Evolutionary conservation across 1,140 invertebrate genomes (phyloP).

Genomic region (Leptinotarsa texana): DNA sequence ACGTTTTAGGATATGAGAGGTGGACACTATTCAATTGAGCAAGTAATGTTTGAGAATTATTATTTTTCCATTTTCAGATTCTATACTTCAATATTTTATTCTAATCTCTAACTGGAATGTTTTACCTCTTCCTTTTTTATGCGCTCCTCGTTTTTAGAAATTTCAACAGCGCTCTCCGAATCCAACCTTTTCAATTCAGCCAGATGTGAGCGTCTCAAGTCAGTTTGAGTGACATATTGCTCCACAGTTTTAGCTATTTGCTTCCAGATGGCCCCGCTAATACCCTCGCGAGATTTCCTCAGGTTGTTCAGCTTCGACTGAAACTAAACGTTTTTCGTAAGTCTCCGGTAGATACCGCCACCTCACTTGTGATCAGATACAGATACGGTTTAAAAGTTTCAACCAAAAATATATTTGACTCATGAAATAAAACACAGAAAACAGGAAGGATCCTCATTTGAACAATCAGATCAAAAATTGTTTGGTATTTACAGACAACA

Average conservation of each 20-base stretch:
- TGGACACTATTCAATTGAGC: too few species aligned
- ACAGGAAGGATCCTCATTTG: too few species aligned
- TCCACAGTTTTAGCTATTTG: conserved; percentile 43
- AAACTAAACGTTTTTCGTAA: conserved; percentile 21
- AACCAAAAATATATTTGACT: too few species aligned
- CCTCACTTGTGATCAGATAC: too few species aligned
- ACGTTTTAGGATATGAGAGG: too few species aligned
- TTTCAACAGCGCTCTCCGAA: conserved; percentile 44
- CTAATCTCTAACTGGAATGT: not conserved
- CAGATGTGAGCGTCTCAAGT: conserved; percentile 46
- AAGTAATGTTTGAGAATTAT: too few species aligned
- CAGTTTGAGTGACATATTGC: conserved; percentile 45
- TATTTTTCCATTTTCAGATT: too few species aligned
- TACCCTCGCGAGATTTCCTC: conserved; percentile 37
- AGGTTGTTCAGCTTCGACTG: conserved; percentile 27
- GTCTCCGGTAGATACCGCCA: not conserved
- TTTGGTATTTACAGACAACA: too few species aligned
- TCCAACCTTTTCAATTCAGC: conserved; percentile 48
- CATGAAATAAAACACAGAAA: too few species aligned
- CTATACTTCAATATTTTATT: too few species aligned
- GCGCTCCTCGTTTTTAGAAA: conserved; percentile 44
- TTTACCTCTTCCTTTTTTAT: conserved; percentile 43
- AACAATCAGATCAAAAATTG: too few species aligned
- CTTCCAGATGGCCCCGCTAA: conserved; percentile 42
- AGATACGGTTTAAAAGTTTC: too few species aligned